These are phyloP conservation scores for Anhinga anhinga DNA, from an alignment of 2,113 vertebrate species.

Conservation along the genomic window DNA sequence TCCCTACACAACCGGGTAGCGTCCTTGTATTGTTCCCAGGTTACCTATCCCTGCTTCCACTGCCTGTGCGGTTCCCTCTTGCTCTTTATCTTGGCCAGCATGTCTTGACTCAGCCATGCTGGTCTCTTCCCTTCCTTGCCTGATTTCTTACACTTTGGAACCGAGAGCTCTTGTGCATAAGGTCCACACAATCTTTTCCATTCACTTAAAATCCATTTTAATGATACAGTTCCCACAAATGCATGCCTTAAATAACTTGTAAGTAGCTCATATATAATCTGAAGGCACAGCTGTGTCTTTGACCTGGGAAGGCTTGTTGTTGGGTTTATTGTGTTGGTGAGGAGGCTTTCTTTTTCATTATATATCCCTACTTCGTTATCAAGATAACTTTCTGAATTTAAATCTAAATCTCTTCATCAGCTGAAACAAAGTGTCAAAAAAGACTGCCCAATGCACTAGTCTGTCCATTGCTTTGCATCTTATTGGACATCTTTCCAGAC, in stretches of 20 bases:
- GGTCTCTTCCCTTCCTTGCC: too few species aligned
- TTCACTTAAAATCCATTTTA: not conserved
- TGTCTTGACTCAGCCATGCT: too few species aligned
- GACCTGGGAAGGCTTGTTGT: not conserved
- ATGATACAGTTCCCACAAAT: not conserved
- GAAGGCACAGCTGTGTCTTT: not conserved
- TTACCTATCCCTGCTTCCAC: too few species aligned
- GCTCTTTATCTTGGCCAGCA: too few species aligned
- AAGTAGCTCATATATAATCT: not conserved
- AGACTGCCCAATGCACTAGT: not conserved
- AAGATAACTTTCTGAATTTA: not conserved
- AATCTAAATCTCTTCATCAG: not conserved
- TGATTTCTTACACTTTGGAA: too few species aligned
- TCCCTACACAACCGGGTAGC: too few species aligned
- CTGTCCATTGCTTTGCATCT: not conserved
- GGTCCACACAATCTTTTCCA: not conserved
- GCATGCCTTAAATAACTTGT: not conserved
- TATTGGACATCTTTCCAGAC: not conserved
- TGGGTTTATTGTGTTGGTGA: not conserved
- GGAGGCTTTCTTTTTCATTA: not conserved
- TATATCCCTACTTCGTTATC: not conserved
- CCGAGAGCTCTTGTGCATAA: not conserved
- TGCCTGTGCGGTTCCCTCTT: too few species aligned
- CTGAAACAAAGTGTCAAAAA: not conserved
- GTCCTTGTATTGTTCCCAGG: too few species aligned